Percentiles rank a stretch among this genome's conserved stretches.
These are phyloP conservation scores for Hylaeus anthracinus DNA, from an alignment of 1,140 invertebrate genomes.

Conservation along the genomic window DNA sequence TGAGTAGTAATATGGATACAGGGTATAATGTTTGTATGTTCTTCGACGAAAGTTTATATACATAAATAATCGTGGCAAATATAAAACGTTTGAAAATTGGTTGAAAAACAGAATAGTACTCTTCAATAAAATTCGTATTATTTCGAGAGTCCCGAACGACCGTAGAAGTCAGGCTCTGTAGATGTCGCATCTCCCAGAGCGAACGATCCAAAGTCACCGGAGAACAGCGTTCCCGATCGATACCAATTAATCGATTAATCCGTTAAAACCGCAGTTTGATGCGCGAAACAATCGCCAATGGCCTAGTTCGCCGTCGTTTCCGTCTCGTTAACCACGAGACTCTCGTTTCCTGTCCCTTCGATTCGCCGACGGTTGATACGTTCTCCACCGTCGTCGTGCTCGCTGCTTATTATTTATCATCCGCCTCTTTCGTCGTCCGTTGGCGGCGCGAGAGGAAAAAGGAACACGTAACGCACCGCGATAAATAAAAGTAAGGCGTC, in stretches of 20 bases:
- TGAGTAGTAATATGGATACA: no score
- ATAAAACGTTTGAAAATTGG: no score
- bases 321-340: constrained; percentile 18
- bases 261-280: not conserved
- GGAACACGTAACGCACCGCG: constrained; percentile 19
- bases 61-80: no score
- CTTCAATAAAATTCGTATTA: no score
- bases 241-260: not conserved
- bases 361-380: constrained; percentile 18
- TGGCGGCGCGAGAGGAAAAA: not conserved
- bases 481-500: constrained; percentile 46
- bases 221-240: no score
- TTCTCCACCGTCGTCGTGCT: not conserved
- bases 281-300: not conserved
- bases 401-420: constrained; percentile 33
- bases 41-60: no score
- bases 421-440: not conserved
- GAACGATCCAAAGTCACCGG: no score
- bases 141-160: no score
- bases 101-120: no score
- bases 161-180: no score
- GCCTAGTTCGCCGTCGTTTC: not conserved
- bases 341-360: not conserved
- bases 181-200: no score
- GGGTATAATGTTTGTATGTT: no score